phyloP scores from a whole-genome alignment of 2,113 vertebrate genomes.

The Lanius collurio region DNA sequence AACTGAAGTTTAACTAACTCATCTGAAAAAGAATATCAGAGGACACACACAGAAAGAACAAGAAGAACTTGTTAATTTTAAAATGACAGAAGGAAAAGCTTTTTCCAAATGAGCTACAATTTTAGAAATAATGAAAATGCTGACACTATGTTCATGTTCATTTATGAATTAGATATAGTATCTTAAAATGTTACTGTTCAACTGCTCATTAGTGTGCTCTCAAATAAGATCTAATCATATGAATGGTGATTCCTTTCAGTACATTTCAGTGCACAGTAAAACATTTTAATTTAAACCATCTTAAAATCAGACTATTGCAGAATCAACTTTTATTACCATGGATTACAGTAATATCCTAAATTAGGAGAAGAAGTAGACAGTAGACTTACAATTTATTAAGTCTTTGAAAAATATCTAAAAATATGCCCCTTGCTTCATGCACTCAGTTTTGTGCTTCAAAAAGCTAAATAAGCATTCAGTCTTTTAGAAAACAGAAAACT shows the following conservation, averaged over 20 bases:
- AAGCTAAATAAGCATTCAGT: slow-evolving; percentile 26
- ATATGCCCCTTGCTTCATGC: slow-evolving; percentile 22
- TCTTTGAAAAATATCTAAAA: slow-evolving; percentile 20
- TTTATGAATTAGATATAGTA: background rate
- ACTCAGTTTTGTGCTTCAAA: slow-evolving; percentile 38
- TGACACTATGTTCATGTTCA: background rate
- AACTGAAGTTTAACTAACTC: background rate
- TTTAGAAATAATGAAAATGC: background rate
- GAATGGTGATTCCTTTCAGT: background rate
- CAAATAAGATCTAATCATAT: background rate
- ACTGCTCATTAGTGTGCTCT: background rate
- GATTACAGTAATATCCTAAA: background rate
- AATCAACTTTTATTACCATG: background rate
- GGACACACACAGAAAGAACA: background rate
- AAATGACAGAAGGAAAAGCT: background rate
- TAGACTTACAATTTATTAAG: background rate
- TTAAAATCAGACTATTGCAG: background rate
- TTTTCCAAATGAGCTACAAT: background rate
- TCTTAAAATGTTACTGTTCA: background rate
- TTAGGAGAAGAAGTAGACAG: background rate
- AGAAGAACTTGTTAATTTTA: background rate
- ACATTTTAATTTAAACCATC: background rate
- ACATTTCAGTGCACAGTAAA: background rate
- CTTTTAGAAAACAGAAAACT: slow-evolving; percentile 27
- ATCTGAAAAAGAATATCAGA: background rate